phyloP scores from a whole-genome alignment of 2,888 invertebrate genomes.

The Bembecia ichneumoniformis region DNA sequence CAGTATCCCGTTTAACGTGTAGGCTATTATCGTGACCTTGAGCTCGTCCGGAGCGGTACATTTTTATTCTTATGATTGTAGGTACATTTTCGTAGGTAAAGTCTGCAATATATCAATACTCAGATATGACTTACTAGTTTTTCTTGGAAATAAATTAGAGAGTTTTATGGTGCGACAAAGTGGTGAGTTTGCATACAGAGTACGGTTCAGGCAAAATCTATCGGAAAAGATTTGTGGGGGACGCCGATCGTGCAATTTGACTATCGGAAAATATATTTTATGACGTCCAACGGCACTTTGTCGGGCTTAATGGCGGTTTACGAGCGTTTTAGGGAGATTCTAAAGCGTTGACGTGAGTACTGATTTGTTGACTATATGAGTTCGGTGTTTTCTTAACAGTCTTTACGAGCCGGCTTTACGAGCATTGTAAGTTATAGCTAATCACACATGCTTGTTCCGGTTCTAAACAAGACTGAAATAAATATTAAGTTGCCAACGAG shows the following conservation, averaged over 20 bases:
- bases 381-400: neutral
- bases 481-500: too few species aligned
- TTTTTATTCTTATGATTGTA: too few species aligned
- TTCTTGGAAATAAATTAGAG: slow-evolving; percentile 7
- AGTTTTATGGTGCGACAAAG: slow-evolving; percentile 22
- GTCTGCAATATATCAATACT: neutral
- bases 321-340: slow-evolving; percentile 22
- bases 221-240: slow-evolving; percentile 58
- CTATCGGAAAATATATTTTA: slow-evolving; percentile 67
- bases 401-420: neutral
- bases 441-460: neutral
- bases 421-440: neutral
- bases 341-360: slow-evolving; percentile 23
- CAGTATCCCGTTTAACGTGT: too few species aligned
- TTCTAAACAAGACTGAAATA: neutral
- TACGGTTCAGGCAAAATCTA: slow-evolving; percentile 47
- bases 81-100: neutral
- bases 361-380: slow-evolving; percentile 18
- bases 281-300: slow-evolving; percentile 53
- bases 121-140: neutral
- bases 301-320: slow-evolving; percentile 45
- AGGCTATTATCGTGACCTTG: too few species aligned
- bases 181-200: slow-evolving; percentile 23
- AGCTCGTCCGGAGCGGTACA: too few species aligned
- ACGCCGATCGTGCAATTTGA: slow-evolving; percentile 61